Evolutionary conservation across 2,888 invertebrate genomes (phyloP).

Genomic region (Eilema caniola): DNA sequence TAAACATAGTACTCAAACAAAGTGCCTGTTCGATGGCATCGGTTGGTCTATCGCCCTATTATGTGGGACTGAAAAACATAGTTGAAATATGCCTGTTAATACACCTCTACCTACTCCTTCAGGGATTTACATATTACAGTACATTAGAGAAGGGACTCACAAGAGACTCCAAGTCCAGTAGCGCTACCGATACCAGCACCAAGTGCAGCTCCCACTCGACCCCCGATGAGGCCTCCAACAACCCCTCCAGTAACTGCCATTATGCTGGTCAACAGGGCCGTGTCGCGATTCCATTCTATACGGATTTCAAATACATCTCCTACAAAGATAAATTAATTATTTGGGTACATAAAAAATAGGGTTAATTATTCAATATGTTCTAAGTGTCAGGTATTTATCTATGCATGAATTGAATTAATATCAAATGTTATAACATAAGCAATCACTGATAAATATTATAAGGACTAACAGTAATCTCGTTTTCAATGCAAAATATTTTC

Average conservation of each 20-base stretch:
- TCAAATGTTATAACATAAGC: background rate
- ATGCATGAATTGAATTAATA: background rate
- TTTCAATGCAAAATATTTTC: background rate
- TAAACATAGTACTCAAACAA: no score
- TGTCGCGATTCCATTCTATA: slow-evolving; percentile 69
- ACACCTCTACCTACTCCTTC: no score
- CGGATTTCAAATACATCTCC: slow-evolving; percentile 73
- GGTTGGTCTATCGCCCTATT: no score
- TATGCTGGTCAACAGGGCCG: slow-evolving; percentile 63
- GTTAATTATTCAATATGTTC: no score
- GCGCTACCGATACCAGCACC: slow-evolving; percentile 63
- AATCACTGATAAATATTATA: background rate
- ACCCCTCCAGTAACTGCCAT: slow-evolving; percentile 70
- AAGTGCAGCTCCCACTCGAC: slow-evolving; percentile 69
- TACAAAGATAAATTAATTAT: no score
- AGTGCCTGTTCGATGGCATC: no score
- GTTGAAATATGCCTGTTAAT: no score
- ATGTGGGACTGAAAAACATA: no score
- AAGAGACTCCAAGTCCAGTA: slow-evolving; percentile 52
- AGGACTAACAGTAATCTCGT: background rate
- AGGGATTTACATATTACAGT: background rate
- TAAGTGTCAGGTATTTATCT: no score
- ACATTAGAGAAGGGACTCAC: slow-evolving; percentile 17
- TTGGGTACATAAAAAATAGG: no score
- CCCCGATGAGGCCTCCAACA: slow-evolving; percentile 72